Base-by-base conservation (phyloP, 1,140 invertebrate genomes). In the Tetramorium alpestre region DNA sequence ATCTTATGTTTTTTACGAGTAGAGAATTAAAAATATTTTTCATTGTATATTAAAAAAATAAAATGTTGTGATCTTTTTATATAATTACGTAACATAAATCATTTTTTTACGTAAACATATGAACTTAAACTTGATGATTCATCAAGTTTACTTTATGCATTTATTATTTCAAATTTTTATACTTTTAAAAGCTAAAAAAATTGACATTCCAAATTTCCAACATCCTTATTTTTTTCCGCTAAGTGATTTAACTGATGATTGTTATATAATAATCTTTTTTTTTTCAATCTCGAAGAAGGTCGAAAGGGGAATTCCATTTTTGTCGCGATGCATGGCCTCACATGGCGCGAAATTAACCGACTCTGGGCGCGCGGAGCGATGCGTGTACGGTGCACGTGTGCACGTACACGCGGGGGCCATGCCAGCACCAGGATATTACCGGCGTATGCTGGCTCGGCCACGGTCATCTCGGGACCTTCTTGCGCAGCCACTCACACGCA, bases 391-490 rank as follows among this genome's bases (percentile, higher is more conserved):
- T 49, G 47, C 62, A 60, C 65, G 38, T 62, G 73, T 28, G 47
- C 25, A 38, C 58, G 44, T 56, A 41, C 73, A 72, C 62, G 65
- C 80, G 64, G 56, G 56, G 56, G 22, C 25, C 33, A 56, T 22
- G 38, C 41, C 41, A 47, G 85, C 78, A 85, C n/a, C 78, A 70
- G 84, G 84, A 33, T 85, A 86, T 56, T 44, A 44, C 67, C 62
- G 47, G 44, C 67, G 58, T n/a, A 41, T 25, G 65, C 65, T 41
- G 88, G 91, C 88, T 92, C 91, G 94, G 93, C 93, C 93, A 94
- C 92, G 94, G 94, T 93, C 94, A 92, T 88, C 91, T 86, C 92
- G 92, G 93, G 94, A 93, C 94, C 94, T 93, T 95, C 92, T 92
- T 82, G 88, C 85, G 58, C 62, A 84, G 58, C 69, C 28, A 47